phyloP scores from a whole-genome alignment of 1,140 invertebrate genomes.

The Pseudomyrmex pallidus region DNA sequence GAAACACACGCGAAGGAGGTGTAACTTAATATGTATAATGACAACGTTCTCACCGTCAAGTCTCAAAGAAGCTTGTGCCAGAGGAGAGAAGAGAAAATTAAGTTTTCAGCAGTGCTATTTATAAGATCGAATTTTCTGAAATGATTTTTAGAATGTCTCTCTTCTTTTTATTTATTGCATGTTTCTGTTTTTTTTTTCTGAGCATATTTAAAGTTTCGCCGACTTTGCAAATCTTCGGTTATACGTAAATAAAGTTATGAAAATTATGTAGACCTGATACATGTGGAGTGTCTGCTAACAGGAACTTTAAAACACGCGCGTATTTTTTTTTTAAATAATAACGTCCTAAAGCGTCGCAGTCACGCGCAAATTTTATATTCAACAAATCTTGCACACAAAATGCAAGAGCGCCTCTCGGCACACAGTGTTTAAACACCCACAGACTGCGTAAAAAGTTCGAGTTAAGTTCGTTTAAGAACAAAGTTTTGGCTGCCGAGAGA shows the following conservation, averaged over 20 bases:
- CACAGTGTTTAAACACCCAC: constrained; percentile 32
- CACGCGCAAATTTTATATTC: constrained; percentile 28
- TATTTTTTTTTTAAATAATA: constrained; percentile 13
- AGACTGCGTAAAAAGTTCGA: constrained; percentile 35
- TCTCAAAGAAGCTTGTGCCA: neutral
- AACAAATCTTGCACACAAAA: neutral
- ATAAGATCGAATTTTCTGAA: neutral
- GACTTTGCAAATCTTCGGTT: neutral
- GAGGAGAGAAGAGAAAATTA: neutral
- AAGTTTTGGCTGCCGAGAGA: constrained; percentile 26
- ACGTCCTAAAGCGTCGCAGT: neutral
- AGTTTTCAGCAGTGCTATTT: neutral
- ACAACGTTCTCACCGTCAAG: constrained; percentile 10
- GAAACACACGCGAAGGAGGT: constrained; percentile 21
- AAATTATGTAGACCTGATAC: neutral
- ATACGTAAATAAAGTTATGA: neutral
- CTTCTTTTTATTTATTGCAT: neutral
- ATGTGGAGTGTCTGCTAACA: neutral
- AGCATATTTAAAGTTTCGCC: too few species aligned
- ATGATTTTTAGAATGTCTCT: neutral
- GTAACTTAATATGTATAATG: constrained; percentile 42
- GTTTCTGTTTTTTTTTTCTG: too few species aligned
- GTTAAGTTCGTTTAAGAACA: constrained; percentile 36
- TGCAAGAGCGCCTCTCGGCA: constrained; percentile 1
- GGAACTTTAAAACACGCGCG: neutral